Evolutionary conservation across 2,113 vertebrate species (phyloP), one percentile per base, ranked within the genome.

Genomic region (Clarias magur): DNA sequence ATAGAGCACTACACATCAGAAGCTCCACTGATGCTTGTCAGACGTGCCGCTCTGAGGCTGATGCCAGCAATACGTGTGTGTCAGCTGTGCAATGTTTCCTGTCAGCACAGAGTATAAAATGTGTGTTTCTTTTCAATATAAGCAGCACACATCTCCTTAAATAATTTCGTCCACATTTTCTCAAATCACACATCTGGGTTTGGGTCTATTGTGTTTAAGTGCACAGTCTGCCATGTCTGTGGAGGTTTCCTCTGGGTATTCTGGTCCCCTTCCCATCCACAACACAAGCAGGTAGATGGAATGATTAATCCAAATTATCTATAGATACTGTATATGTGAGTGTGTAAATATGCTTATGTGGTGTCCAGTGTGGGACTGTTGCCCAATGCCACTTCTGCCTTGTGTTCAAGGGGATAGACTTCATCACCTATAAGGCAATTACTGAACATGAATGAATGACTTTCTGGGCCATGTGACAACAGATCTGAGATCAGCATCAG

Each of bases 391-490:
- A 79, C n/a, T 21, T 79, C 53, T 57, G 53, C 53, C 76, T 56
- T 48, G 72, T 75, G 72, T 75, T 48, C 10, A 38, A 48, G 72
- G 72, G 72, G 72, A 75, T 48, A 75, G 38, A 10, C 38, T 63
- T 21, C 72, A 23, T 3, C 38, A 79, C 76, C 53, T 79, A 30
- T 16, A 79, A 56, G 30, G 27, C 67, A 34, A 30, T 72, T 72
- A 34, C 13, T 72, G 68, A 72, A 72, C n/a, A 57, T 79, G 76
- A 79, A 79, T 75, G 38, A 75, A 75, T 57, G 53, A 57, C n/a
- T 57, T 79, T 57, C 30, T 79, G 76, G 76, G 16, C 54, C 76
- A 79, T 80, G 54, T 59, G 34, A 53, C 72, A 48, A 75, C 72
- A 75, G 38, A 23, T 53, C 21, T 75, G 42, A 75, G 72, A n/a